Evolutionary conservation across 2,888 invertebrate genomes (phyloP), one percentile per base, ranked within the genome.

Genomic region (Drosophila nigricruria): DNA sequence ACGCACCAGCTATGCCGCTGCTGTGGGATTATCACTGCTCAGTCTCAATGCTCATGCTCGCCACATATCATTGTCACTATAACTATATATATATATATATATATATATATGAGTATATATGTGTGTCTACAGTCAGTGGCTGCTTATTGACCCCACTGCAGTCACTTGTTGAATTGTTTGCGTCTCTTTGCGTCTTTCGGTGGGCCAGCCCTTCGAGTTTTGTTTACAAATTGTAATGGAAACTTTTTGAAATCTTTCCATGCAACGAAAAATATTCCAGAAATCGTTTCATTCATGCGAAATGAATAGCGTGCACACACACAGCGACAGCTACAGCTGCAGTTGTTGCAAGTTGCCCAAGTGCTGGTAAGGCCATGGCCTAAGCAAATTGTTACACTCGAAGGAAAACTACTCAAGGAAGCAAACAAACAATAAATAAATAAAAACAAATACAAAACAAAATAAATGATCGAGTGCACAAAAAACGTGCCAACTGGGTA

Each of bases 171-270:
- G 79, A 59, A 79, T 78, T 78, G 71, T 50, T 57, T 64, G 64
- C 27, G 58, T 58, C 49, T 42, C 42, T 62, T 63, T 43, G 43
- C 38, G 18, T 27, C 47, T 58, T 60, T 14, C 58, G 18, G 25
- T n/a, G 47, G 47, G 43, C 10, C 16, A n/a, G 40, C 60, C 57
- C 49, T 56, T 57, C 52, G 62, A 34, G 61, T 72, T 82, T 88
- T 88, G 83, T 83, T 83, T 83, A 88, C 83, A 76, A 70, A 61
- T 66, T 86, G 87, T 73, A 76, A 86, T 79, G 83, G 83, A 84
- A 84, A 89, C 73, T 81, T 84, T 84, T 84, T 61, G 70, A 79
- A 87, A 89, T 72, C 73, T 88, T 83, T 83, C 80, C 80, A 79
- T 69, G 72, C 70, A 58, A 77, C 70, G 67, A 59, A 61, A 30